Evolutionary conservation across 2,888 invertebrate genomes (phyloP).

Genomic region (Theodoxus fluviatilis): DNA sequence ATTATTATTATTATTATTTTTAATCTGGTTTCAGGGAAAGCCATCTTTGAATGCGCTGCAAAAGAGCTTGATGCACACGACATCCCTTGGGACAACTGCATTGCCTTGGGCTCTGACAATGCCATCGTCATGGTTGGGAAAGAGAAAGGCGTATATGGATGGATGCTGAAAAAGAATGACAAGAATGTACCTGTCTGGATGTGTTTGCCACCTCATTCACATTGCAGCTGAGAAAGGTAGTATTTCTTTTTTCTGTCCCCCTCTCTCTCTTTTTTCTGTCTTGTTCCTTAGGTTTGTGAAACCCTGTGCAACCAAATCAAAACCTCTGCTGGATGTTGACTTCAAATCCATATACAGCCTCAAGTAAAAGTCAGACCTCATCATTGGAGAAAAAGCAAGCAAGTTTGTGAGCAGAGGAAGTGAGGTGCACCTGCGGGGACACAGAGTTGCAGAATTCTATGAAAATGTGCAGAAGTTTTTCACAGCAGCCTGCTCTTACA

Average conservation of each 20-base stretch:
- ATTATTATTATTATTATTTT: too few relatives aligned
- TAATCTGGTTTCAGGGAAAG: neutral
- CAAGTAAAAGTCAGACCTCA: too few relatives aligned
- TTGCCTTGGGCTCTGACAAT: conserved; percentile 23
- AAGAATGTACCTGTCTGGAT: conserved; percentile 22
- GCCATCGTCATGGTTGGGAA: conserved; percentile 23
- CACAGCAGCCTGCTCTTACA: too few relatives aligned
- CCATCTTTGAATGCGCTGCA: neutral
- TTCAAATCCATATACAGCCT: too few relatives aligned
- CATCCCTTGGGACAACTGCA: conserved; percentile 20
- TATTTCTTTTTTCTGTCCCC: neutral
- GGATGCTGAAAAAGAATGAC: neutral
- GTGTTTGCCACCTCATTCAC: conserved; percentile 23
- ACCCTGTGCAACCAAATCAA: too few relatives aligned
- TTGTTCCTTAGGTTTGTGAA: too few relatives aligned
- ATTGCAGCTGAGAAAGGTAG: conserved; percentile 22
- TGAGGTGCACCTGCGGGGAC: too few relatives aligned
- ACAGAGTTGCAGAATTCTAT: too few relatives aligned
- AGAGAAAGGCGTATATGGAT: conserved; percentile 20
- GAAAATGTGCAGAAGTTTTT: too few relatives aligned
- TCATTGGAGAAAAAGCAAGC: too few relatives aligned
- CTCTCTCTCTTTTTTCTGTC: neutral
- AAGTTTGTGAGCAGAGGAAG: too few relatives aligned
- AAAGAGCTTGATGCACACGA: neutral
- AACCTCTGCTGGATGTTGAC: too few relatives aligned